Conservation (phyloP, 2,113 vertebrate species). For the Chamaea fasciata region DNA sequence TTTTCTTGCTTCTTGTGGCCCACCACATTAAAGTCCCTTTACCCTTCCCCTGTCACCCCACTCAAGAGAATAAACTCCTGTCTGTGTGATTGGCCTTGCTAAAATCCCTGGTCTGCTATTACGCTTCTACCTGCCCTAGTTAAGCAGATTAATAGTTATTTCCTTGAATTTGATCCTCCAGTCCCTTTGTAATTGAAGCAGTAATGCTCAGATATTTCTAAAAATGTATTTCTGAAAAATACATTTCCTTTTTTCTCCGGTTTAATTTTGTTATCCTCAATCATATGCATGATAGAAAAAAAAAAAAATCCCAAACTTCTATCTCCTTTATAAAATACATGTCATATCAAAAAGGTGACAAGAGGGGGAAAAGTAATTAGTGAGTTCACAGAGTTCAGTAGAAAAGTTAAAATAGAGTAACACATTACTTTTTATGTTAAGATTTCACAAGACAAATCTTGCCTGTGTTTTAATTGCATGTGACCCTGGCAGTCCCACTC, state of each 20-base stretch:
- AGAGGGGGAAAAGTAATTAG: slow-evolving; percentile 86
- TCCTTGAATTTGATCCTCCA: slow-evolving; percentile 74
- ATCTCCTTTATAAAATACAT: slow-evolving; percentile 82
- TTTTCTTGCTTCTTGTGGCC: slow-evolving; percentile 62
- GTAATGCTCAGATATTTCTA: slow-evolving; percentile 74
- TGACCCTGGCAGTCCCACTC: slow-evolving; percentile 84
- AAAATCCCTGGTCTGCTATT: slow-evolving; percentile 67
- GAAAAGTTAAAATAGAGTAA: slow-evolving; percentile 87
- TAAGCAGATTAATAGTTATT: slow-evolving; percentile 81
- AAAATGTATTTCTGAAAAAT: slow-evolving; percentile 77
- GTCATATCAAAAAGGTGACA: slow-evolving; percentile 87
- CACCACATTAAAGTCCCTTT: slow-evolving; percentile 65
- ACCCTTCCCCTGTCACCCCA: slow-evolving; percentile 43
- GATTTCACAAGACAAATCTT: slow-evolving; percentile 87
- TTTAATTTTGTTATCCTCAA: slow-evolving; percentile 83
- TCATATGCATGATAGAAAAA: slow-evolving; percentile 72
- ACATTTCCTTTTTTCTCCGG: slow-evolving; percentile 69
- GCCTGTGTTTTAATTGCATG: slow-evolving; percentile 89
- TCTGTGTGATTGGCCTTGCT: slow-evolving; percentile 62
- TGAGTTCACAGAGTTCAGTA: slow-evolving; percentile 84
- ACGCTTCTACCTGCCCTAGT: slow-evolving; percentile 78
- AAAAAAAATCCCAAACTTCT: slow-evolving; percentile 80
- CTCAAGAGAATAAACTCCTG: slow-evolving; percentile 59
- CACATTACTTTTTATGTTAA: slow-evolving; percentile 87
- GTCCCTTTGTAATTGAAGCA: slow-evolving; percentile 76